Evolutionary conservation across 2,888 invertebrate genomes (phyloP).

Genomic region (Calephelis perditalis): DNA sequence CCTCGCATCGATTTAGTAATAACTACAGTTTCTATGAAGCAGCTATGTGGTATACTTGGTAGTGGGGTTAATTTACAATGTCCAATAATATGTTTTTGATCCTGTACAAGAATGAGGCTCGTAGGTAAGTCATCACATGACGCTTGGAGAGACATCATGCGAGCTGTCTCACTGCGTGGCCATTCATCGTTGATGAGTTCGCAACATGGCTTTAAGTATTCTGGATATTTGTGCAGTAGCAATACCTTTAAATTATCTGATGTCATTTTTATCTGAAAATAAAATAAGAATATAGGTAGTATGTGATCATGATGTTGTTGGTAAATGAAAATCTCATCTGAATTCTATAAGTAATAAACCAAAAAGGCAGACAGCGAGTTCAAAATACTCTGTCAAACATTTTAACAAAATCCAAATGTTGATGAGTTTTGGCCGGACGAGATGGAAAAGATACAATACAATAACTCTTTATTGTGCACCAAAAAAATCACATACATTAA

Average conservation of each 20-base stretch:
- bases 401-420: too few relatives aligned
- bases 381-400: too few relatives aligned
- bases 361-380: too few relatives aligned
- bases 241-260: constrained; percentile 68
- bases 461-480: too few relatives aligned
- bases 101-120: constrained; percentile 81
- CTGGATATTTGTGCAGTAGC: constrained; percentile 84
- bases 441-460: too few relatives aligned
- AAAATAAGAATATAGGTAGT: neutral
- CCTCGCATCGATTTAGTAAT: constrained; percentile 84
- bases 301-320: too few relatives aligned
- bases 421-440: too few relatives aligned
- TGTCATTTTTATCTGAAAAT: constrained; percentile 43
- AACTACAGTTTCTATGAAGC: constrained; percentile 90
- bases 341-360: too few relatives aligned
- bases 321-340: too few relatives aligned
- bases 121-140: constrained; percentile 86
- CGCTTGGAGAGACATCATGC: constrained; percentile 84
- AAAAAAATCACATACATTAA: too few relatives aligned
- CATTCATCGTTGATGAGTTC: constrained; percentile 91
- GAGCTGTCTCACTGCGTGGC: constrained; percentile 88
- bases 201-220: constrained; percentile 85
- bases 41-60: constrained; percentile 82
- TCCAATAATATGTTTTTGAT: constrained; percentile 80
- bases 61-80: constrained; percentile 89